Base-by-base conservation (phyloP, 35 echinoderm and acorn worm species). In the Eucidaris tribuloides region DNA sequence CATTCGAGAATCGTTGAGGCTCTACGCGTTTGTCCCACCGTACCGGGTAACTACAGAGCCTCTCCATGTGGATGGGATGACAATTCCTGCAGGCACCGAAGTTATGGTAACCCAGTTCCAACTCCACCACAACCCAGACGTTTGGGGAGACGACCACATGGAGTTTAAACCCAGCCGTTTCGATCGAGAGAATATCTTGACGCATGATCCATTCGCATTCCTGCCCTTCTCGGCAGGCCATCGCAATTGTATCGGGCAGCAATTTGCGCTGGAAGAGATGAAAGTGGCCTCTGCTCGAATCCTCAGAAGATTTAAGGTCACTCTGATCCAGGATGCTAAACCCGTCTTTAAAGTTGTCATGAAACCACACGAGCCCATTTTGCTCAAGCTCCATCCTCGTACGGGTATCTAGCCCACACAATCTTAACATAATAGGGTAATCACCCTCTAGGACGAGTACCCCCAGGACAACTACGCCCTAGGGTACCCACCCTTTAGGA, bases 71-170 rank as follows among this genome's bases (percentile, higher is more conserved):
- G 79, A 89, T 2, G 78, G 79, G 18, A 52, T 65, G 58, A 65
- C 74, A 2, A 56, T 89, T 11, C 87, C 87, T 56, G 25, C 62
- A 2, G 64, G 79, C 20, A 81, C 77, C 0, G 40, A 31, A 13
- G 18, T 89, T 28, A 62, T 58, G 28, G 22, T 89, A 3, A 57
- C 38, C 45, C 29, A 76, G 0, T 89, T 76, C 62, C 42, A 58
- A 33, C 79, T 89, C 0, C 87, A 89, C 28, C 87, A 89, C 46
- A 89, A 89, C 46, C 87, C 87, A 17, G 62, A 74, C 18, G 41
- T 89, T 11, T 89, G 87, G 87, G 46, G 45, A 6, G 77, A 80
- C 23, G 65, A 89, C 22, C 87, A 89, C 59, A 88, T 88, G 85
- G 85, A 41, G 41, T 74, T 42, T 11, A 33, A 23, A 9, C 68